phyloP scores from a whole-genome alignment of 2,113 vertebrate genomes.

The Anoura caudifer region DNA sequence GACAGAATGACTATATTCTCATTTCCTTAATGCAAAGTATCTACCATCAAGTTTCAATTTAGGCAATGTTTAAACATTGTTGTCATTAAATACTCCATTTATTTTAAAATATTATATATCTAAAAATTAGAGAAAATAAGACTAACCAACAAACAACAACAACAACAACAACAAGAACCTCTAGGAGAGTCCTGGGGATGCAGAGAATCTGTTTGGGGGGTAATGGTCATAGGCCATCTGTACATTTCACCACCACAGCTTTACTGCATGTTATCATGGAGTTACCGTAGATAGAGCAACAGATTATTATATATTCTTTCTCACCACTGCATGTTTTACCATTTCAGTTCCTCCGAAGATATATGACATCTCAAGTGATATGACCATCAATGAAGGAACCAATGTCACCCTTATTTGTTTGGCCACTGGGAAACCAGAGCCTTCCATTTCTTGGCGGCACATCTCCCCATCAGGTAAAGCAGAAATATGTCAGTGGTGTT shows the following conservation, averaged over 20 bases:
- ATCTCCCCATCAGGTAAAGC: constrained; percentile 96
- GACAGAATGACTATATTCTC: not conserved
- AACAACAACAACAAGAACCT: not conserved
- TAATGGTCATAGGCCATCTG: not conserved
- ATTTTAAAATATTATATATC: not conserved
- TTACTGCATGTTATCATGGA: not conserved
- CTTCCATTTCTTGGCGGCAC: constrained; percentile 96
- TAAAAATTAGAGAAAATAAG: not conserved
- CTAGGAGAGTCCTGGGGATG: not conserved
- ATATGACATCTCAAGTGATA: constrained; percentile 92
- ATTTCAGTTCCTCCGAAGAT: constrained; percentile 96
- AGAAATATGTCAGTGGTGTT: fast-evolving
- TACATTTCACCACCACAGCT: not conserved
- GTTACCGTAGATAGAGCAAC: not conserved
- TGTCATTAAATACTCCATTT: not conserved
- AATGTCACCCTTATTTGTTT: constrained; percentile 95
- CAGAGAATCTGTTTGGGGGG: not conserved
- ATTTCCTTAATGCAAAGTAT: not conserved
- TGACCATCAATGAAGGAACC: constrained; percentile 95
- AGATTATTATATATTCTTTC: not conserved
- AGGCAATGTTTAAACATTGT: not conserved
- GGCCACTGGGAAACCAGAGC: constrained; percentile 97
- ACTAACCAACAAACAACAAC: not conserved
- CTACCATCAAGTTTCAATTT: not conserved
- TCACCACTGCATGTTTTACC: constrained; percentile 55